A percentile compares a stretch with the other conserved stretches of the same genome.
phyloP scores from a whole-genome alignment of 2,888 invertebrate genomes.

The Luperina nickerlii region DNA sequence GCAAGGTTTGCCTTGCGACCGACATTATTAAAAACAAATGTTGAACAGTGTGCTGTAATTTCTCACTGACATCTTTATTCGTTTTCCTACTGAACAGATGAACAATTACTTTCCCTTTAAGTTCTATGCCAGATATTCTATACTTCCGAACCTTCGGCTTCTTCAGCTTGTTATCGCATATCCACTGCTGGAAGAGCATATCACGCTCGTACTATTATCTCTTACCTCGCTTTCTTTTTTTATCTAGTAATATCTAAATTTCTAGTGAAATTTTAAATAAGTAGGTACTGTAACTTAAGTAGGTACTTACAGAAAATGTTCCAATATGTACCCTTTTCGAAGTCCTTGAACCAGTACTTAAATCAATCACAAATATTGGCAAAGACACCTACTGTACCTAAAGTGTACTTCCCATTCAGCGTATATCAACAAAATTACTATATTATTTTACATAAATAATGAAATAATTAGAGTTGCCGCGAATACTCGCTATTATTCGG shows the following conservation, averaged over 20 bases:
- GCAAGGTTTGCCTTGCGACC: slow-evolving; percentile 46
- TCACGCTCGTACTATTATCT: background rate
- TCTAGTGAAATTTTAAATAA: no score
- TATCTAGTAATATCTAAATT: background rate
- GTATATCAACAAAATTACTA: slow-evolving; percentile 32
- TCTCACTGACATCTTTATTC: background rate
- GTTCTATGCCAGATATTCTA: background rate
- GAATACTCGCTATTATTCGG: no score
- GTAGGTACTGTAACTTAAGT: background rate
- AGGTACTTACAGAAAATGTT: background rate
- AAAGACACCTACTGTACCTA: slow-evolving; percentile 5
- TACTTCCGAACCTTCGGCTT: background rate
- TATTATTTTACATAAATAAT: slow-evolving; percentile 40
- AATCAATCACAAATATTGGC: slow-evolving; percentile 26
- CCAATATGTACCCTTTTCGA: background rate
- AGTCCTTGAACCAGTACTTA: background rate
- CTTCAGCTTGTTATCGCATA: background rate
- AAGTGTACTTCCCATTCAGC: slow-evolving; percentile 25
- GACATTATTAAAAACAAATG: slow-evolving; percentile 53
- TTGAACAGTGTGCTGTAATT: slow-evolving; percentile 20
- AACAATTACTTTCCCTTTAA: background rate
- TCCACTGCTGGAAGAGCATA: background rate
- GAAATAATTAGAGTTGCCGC: no score
- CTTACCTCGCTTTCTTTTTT: background rate
- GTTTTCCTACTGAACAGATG: background rate